Percentiles rank a stretch among this genome's conserved stretches.
Conservation (phyloP, 2,888 invertebrate genomes). For the Odontothrips loti region DNA sequence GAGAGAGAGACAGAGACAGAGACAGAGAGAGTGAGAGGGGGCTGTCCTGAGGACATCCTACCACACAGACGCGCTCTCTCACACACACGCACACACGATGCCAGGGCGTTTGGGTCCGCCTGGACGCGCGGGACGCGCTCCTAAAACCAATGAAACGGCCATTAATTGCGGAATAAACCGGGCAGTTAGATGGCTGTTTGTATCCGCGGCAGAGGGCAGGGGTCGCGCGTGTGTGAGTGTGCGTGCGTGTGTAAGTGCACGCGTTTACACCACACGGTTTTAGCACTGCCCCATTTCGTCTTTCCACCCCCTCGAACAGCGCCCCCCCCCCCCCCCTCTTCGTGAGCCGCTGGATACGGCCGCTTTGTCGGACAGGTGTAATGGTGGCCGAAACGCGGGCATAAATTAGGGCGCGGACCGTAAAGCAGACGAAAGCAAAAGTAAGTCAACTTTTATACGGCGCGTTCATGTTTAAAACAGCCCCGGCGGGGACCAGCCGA, state of each 20-base stretch:
- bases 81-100: no score
- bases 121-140: background rate
- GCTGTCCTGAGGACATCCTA: background rate
- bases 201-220: background rate
- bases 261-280: background rate
- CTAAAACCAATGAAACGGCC: conserved; percentile 22
- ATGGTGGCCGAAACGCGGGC: background rate
- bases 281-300: background rate
- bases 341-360: background rate
- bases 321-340: background rate
- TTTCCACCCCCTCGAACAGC: background rate
- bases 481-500: background rate
- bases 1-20: background rate
- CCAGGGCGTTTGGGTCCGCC: no score
- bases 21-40: background rate
- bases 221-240: background rate
- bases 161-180: conserved; percentile 23
- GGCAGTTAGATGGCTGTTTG: conserved; percentile 20
- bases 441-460: conserved; percentile 1
- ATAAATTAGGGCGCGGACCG: background rate
- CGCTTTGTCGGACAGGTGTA: background rate
- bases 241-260: background rate
- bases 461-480: background rate
- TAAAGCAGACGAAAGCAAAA: background rate
- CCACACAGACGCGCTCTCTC: no score